Conservation (phyloP, 2,797 vertebrate genomes). For the Phrynocephalus forsythii region DNA sequence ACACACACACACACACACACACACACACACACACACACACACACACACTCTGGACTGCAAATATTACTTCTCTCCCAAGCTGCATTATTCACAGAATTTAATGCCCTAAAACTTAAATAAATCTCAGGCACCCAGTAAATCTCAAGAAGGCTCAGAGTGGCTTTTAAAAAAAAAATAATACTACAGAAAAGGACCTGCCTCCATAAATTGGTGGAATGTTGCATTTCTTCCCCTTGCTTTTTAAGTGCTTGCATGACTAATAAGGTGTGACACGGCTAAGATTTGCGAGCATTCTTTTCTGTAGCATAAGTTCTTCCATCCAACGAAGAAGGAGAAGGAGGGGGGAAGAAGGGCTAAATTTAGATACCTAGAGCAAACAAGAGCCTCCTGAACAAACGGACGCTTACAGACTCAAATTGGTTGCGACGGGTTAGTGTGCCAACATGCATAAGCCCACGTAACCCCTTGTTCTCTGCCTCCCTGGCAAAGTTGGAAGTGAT, state of each 20-base stretch:
- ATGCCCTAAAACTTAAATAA: constrained; percentile 57
- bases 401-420: constrained; percentile 73
- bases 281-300: constrained; percentile 79
- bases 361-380: constrained; percentile 80
- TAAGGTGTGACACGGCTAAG: constrained; percentile 82
- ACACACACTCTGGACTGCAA: constrained; percentile 57
- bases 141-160: constrained; percentile 70
- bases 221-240: constrained; percentile 68
- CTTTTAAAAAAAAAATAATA: constrained; percentile 53
- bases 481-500: neutral
- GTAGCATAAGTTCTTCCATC: constrained; percentile 75
- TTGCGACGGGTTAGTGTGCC: constrained; percentile 69
- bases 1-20: too few species aligned
- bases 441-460: constrained; percentile 60
- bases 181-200: constrained; percentile 35
- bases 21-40: too few species aligned
- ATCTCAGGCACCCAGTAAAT: constrained; percentile 66
- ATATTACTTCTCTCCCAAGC: constrained; percentile 64
- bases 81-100: constrained; percentile 72
- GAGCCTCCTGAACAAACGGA: constrained; percentile 75
- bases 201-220: constrained; percentile 70
- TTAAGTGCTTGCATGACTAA: constrained; percentile 82
- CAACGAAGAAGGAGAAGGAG: constrained; percentile 66
- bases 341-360: constrained; percentile 77
- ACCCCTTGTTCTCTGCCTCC: constrained; percentile 54